These are phyloP conservation scores for Paradoxurus hermaphroditus DNA, from an alignment of 2,113 vertebrate species.

Conservation along the genomic window DNA sequence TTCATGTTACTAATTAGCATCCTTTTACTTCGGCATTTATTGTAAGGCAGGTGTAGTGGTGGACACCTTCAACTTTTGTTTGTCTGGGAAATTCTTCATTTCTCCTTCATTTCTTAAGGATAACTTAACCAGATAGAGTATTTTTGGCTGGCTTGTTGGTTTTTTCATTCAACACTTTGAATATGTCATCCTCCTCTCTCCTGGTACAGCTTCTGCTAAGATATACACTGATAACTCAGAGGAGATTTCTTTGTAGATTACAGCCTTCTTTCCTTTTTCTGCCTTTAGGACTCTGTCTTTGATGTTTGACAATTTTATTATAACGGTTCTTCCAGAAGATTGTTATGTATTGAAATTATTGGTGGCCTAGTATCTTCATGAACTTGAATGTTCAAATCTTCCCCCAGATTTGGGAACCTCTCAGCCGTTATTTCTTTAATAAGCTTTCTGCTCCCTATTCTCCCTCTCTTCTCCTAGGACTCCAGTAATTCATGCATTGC, in stretches of 20 bases:
- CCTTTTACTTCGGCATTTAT: not conserved
- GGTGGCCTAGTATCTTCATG: not conserved
- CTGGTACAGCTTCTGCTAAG: not conserved
- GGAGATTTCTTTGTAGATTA: not conserved
- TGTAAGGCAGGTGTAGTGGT: not conserved
- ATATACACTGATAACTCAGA: not conserved
- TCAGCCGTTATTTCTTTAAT: not conserved
- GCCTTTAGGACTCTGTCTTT: not conserved
- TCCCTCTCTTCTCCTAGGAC: not conserved
- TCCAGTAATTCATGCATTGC: not conserved
- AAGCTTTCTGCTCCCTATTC: not conserved
- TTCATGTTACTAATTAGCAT: not conserved
- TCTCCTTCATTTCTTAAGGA: not conserved
- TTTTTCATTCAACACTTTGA: not conserved
- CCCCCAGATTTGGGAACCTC: not conserved
- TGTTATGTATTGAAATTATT: not conserved
- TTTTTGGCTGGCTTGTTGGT: not conserved
- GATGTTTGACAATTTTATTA: not conserved
- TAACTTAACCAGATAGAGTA: not conserved
- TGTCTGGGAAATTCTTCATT: not conserved
- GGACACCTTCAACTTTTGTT: not conserved
- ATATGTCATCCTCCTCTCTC: not conserved
- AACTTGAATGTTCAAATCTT: not conserved
- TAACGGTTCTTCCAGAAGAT: not conserved
- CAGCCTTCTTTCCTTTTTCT: not conserved